Evolutionary conservation across 2,888 invertebrate genomes (phyloP).

Genomic region (Rhamphomyia laevipes): DNA sequence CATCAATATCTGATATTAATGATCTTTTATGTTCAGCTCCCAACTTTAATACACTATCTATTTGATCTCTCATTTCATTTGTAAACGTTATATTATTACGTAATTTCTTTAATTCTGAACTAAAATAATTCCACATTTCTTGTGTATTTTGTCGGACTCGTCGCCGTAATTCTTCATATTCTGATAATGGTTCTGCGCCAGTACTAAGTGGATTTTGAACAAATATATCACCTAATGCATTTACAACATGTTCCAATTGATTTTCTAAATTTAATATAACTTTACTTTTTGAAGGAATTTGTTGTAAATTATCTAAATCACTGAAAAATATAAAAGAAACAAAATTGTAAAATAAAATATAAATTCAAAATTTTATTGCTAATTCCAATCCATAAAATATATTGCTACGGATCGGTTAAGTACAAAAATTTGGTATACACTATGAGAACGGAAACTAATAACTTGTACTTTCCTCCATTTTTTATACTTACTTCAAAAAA

Average conservation of each 20-base stretch:
- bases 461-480: no score
- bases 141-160: constrained; percentile 64
- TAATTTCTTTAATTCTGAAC: constrained; percentile 57
- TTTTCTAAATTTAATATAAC: constrained; percentile 6
- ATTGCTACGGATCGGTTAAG: no score
- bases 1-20: no score
- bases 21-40: no score
- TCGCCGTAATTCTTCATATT: constrained; percentile 67
- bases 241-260: no score
- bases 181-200: constrained; percentile 56
- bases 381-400: no score
- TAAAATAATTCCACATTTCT: constrained; percentile 79
- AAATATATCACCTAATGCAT: constrained; percentile 8
- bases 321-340: no score
- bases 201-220: constrained; percentile 30
- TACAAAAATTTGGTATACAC: no score
- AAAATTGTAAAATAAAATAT: no score
- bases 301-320: no score
- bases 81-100: constrained; percentile 41
- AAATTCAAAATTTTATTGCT: no score
- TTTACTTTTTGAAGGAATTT: not conserved
- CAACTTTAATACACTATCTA: constrained; percentile 58
- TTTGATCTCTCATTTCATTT: constrained; percentile 45
- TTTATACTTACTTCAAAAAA: constrained; percentile 45
- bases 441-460: no score